Evolutionary conservation across 2,113 vertebrate species (phyloP), one percentile per base, ranked within the genome.

Genomic region (Cercocebus atys): DNA sequence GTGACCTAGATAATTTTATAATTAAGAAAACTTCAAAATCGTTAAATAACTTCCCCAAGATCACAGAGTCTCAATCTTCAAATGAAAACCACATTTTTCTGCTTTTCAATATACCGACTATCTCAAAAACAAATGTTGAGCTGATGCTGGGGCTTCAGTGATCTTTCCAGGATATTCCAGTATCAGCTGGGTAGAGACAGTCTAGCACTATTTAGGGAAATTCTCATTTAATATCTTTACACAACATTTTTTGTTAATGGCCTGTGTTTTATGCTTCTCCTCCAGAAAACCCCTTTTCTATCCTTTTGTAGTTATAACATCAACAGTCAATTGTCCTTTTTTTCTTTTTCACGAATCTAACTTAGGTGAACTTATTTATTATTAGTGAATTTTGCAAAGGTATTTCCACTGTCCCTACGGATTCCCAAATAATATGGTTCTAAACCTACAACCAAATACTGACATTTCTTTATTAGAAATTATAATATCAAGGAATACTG

Each of bases 211-310:
- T 66, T 52, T 2, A 7, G 30, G 17, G 11, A 59, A 57, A 90
- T 64, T 66, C 16, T 80, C 32, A 86, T 22, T 72, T 35, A 81
- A 40, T 76, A 72, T 47, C 72, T 75, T 57, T 87, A 64, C 8
- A 81, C 1, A 32, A 8, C 35, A 57, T 86, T 86, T 92, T 16
- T 75, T 93, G 57, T 25, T 88, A 89, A 88, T 73, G 25, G 38
- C 6, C 27, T 27, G 0, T 27, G 20, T 50, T 83, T 64, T 45
- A 78, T 35, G 6, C 23, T 66, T 50, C 35, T 76, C 64, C 12
- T 95, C 64, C 70, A 73, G 70, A 93, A 96, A 91, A 38, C 50
- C 35, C 5, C 52, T 80, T n/a, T 80, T 22, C 22, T 66, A 73
- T 59, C 1, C 2, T 30, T 30, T 84, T 80, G 8, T 88, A 64